Base-by-base conservation (phyloP, 2,797 vertebrate genomes). In the Tokudaia tokunoshimensis region DNA sequence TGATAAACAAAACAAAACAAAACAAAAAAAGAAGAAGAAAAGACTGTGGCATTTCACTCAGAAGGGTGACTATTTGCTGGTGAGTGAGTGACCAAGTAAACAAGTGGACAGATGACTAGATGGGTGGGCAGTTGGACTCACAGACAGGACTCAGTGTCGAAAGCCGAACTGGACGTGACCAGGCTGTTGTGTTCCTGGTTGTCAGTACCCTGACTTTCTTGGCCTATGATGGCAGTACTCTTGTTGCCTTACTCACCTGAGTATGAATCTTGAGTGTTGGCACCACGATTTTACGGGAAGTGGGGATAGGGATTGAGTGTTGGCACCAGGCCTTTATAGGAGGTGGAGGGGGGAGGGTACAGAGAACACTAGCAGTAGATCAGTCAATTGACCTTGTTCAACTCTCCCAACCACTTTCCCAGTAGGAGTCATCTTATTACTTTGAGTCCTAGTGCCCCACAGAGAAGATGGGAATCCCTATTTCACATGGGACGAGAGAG, bases 11-110 rank as follows among this genome's bases (percentile, higher is more conserved):
- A 52, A 52, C 52, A 52, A 52, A 52, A 52, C 50, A 50, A 50
- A 50, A 1, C 50, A 50, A 50, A 50, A 50, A 50, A 50, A 50
- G 11, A 50, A 52, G 13, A 52, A 52, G 13, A 85, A 91, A 91
- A 95, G 80, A 83, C 80, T 50, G 63, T 41, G 65, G 59, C 6
- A 84, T 7, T 34, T 95, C 22, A 11, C 31, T 14, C 41, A 52
- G 34, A 88, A 85, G 19, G 24, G 7, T 76, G 74, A 92, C 61
- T 88, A 31, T 79, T 92, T 84, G 31, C 70, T 57, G 41, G 20
- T 22, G 6, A 41, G 26, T 75, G 29, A 74, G 3, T 59, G 37
- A 13, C 3, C n/a, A 3, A 52, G 24, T 55, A 7, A 61, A 6
- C 41, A n/a, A 31, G 44, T 24, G 11, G 31, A 29, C 22, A 75